Percentiles rank a stretch among this genome's conserved stretches.
These are phyloP conservation scores for Plectropomus leopardus DNA, from an alignment of 2,113 vertebrate genomes.

Conservation along the genomic window DNA sequence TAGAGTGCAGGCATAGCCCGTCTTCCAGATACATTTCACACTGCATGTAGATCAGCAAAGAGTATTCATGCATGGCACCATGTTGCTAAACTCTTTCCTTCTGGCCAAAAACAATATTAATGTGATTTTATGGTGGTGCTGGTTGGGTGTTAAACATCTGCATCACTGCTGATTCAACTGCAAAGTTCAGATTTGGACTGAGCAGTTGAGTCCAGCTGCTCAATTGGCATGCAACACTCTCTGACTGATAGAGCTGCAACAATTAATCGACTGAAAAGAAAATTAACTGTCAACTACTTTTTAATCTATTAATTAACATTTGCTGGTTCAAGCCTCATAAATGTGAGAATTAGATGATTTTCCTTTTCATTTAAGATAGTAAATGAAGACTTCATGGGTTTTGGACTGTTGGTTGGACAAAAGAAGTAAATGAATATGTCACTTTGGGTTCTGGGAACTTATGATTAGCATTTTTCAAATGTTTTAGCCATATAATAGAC, in stretches of 20 bases:
- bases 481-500: too few relatives aligned
- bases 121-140: constrained; percentile 52
- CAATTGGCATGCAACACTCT: background rate
- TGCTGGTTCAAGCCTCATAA: too few relatives aligned
- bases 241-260: background rate
- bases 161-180: constrained; percentile 8
- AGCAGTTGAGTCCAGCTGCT: constrained; percentile 14
- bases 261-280: too few relatives aligned
- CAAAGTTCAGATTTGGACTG: background rate
- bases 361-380: too few relatives aligned
- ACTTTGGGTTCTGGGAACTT: too few relatives aligned
- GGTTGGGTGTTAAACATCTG: constrained; percentile 31
- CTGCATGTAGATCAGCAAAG: constrained; percentile 43
- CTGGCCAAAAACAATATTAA: constrained; percentile 40
- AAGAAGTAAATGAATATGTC: too few relatives aligned
- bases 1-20: constrained; percentile 31
- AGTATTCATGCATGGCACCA: constrained; percentile 13
- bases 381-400: too few relatives aligned
- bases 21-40: constrained; percentile 40
- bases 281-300: too few relatives aligned
- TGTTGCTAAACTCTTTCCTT: constrained; percentile 26
- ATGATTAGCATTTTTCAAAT: too few relatives aligned
- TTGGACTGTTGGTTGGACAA: too few relatives aligned
- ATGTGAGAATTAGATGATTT: too few relatives aligned
- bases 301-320: too few relatives aligned